These are phyloP conservation scores for Galleria mellonella DNA, from an alignment of 1,140 invertebrate species.

Conservation along the genomic window DNA sequence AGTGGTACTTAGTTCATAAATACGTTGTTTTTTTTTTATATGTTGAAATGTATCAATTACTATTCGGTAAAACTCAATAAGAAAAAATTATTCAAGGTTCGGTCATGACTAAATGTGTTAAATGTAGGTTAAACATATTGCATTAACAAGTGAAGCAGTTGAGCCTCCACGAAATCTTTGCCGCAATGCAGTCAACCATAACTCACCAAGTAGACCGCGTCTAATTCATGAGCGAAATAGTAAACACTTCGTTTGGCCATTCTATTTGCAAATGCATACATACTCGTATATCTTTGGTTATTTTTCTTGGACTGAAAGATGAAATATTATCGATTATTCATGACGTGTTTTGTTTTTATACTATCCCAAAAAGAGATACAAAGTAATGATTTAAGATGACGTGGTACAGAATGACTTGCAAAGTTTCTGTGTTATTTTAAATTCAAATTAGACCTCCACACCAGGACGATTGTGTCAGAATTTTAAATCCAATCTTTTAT, in stretches of 20 bases:
- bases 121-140: slow-evolving; percentile 6
- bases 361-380: too few relatives aligned
- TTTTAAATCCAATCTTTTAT: neutral
- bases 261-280: neutral
- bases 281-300: neutral
- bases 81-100: neutral
- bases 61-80: too few relatives aligned
- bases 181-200: slow-evolving; percentile 33
- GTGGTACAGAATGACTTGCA: slow-evolving; percentile 14
- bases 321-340: too few relatives aligned
- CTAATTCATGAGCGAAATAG: slow-evolving; percentile 4
- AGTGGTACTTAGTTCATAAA: too few relatives aligned
- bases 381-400: slow-evolving; percentile 10
- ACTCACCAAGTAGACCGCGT: slow-evolving; percentile 26
- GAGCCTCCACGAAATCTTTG: slow-evolving; percentile 17
- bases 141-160: slow-evolving; percentile 10
- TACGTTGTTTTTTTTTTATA: too few relatives aligned
- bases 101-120: neutral
- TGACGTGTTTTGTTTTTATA: too few relatives aligned
- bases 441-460: slow-evolving; percentile 13
- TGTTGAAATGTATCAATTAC: too few relatives aligned
- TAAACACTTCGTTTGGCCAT: too few relatives aligned
- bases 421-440: slow-evolving; percentile 11
- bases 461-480: neutral
- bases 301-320: too few relatives aligned